phyloP scores from a whole-genome alignment of 2,797 vertebrate species.

The Erpetoichthys calabaricus region DNA sequence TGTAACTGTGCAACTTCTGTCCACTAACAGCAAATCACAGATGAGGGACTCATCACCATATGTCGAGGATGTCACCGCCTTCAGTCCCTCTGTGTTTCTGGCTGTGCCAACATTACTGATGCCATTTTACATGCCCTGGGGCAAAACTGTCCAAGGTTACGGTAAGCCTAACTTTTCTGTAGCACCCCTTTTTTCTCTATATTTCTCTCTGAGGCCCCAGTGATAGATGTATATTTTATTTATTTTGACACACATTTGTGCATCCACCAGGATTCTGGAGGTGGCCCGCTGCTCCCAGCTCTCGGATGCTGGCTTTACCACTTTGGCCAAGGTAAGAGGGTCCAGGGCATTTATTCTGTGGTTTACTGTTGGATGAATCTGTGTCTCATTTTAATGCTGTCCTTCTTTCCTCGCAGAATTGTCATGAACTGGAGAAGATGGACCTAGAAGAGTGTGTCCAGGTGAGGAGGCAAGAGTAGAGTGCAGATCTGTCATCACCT shows the following conservation, averaged over 20 bases:
- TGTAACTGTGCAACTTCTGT: conserved; percentile 13
- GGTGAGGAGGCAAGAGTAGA: conserved; percentile 38
- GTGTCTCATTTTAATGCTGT: neutral
- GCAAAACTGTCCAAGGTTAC: conserved; percentile 88
- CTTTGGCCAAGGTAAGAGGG: conserved; percentile 78
- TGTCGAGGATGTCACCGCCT: conserved; percentile 90
- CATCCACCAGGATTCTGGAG: conserved; percentile 75
- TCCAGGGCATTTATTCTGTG: neutral
- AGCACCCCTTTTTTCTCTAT: conserved; percentile 11
- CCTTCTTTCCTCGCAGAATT: conserved; percentile 58
- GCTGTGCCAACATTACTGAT: conserved; percentile 94
- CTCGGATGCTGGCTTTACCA: conserved; percentile 90
- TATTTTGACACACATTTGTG: conserved; percentile 11
- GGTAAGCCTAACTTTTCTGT: conserved; percentile 60
- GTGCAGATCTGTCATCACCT: too few relatives aligned
- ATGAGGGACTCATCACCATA: conserved; percentile 94
- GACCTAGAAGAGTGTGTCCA: conserved; percentile 96
- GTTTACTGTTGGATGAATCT: neutral
- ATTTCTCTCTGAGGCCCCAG: conserved; percentile 4
- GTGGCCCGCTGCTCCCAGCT: conserved; percentile 91
- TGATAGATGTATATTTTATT: neutral
- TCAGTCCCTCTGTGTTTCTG: conserved; percentile 89
- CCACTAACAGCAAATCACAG: conserved; percentile 84
- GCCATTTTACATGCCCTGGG: conserved; percentile 89
- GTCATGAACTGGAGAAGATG: conserved; percentile 97